Base-by-base conservation (phyloP, 2,797 vertebrate genomes). In the Tarsius wallacei region DNA sequence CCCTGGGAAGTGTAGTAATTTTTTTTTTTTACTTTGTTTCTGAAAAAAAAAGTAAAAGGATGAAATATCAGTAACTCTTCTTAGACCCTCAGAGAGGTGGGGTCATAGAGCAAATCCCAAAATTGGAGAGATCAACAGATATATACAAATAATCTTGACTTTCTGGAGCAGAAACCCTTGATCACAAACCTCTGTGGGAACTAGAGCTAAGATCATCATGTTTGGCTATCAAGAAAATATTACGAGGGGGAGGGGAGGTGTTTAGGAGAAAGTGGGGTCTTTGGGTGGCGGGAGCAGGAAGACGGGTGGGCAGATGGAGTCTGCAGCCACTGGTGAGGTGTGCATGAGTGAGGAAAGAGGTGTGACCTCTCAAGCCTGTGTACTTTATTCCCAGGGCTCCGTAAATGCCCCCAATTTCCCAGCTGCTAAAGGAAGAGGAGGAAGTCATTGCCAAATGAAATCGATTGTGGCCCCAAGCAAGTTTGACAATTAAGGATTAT, bases 191-290 rank as follows among this genome's bases (percentile, higher is more conserved):
- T 11, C 17, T 19, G 33, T 70, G 31, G 33, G 33, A 70, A 70
- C 59, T 8, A 70, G 10, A 19, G n/a, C 17, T 21, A 70, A 42
- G 15, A 22, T 26, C 5, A 71, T 57, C 31, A 71, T 71, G 16
- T 55, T 64, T 26, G 11, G 14, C 49, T 70, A 51, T 13, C 66
- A 70, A 36, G 22, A 86, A 86, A 85, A 80, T 28, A 74, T 64
- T 70, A 13, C 14, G 74, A 86, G 95, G 96, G 96, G 93, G 97
- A 93, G 87, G 97, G 98, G 94, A 88, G 2, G 55, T 51, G 78
- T 42, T 84, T 81, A 70, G 71, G 92, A 53, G 93, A 87, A 94
- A 87, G 91, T 86, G 87, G 96, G 96, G 95, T 31, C 0, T 82
- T 14, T 26, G 78, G 73, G 90, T 59, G 28, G 63, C 61, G 2